phyloP scores from a whole-genome alignment of 2,888 invertebrate species.

The Agrochola lota region DNA sequence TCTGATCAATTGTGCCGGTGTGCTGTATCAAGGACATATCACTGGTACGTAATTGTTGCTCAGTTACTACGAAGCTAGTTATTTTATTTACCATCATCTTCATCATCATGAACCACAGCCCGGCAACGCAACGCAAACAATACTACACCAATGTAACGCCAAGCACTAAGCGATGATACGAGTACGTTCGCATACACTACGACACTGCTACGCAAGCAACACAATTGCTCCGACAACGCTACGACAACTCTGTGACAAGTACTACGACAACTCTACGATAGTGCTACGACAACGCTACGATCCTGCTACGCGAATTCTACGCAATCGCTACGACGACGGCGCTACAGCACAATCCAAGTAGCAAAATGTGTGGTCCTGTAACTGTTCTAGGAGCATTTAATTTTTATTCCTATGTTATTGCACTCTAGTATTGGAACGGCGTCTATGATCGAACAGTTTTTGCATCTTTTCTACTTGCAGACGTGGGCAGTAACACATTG shows the following conservation, averaged over 20 bases:
- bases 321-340: not conserved
- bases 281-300: not conserved
- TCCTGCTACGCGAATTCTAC: not conserved
- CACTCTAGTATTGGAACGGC: no score
- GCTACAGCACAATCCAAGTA: not conserved
- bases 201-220: not conserved
- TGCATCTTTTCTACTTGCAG: conserved; percentile 16
- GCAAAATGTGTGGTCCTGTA: not conserved
- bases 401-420: no score
- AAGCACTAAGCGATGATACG: no score
- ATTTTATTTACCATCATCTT: not conserved
- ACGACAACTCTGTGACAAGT: not conserved
- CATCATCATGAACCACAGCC: not conserved
- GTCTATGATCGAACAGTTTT: no score
- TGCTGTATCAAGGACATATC: conserved; percentile 62
- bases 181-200: no score
- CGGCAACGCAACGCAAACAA: not conserved
- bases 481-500: conserved; percentile 59
- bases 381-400: no score
- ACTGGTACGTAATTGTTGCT: conserved; percentile 26
- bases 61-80: conserved; percentile 1
- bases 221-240: not conserved
- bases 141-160: not conserved
- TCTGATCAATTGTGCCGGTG: conserved; percentile 80
- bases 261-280: not conserved